Evolutionary conservation across 2,797 vertebrate species (phyloP).

Genomic region (Rhadinocentrus ornatus): DNA sequence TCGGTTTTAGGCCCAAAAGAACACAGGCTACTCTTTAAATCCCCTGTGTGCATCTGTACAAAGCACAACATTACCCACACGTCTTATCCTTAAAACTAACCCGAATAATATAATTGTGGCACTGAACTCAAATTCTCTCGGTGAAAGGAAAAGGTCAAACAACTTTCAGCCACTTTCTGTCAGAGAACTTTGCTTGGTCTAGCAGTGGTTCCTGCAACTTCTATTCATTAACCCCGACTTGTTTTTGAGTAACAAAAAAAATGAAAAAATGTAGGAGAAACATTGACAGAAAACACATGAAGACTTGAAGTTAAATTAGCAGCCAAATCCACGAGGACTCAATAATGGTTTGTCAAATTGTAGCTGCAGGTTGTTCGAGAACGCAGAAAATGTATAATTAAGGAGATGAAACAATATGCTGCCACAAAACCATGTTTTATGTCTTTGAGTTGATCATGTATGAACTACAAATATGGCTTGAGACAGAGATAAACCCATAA

Average conservation of each 20-base stretch:
- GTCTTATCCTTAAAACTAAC: slow-evolving; percentile 1
- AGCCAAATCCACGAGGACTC: no score
- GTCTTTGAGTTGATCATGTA: no score
- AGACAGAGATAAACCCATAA: no score
- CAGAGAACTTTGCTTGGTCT: slow-evolving; percentile 10
- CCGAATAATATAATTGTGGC: background rate
- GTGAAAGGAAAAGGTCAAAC: slow-evolving; percentile 2
- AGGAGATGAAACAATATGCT: no score
- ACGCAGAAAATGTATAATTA: no score
- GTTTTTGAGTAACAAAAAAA: background rate
- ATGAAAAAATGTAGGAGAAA: no score
- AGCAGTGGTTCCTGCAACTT: background rate
- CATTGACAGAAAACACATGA: no score
- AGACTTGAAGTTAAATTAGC: no score
- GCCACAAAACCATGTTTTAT: no score
- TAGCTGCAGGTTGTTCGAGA: no score
- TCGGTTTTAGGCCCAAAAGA: background rate
- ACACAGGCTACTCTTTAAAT: background rate
- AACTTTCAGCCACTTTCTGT: slow-evolving; percentile 2
- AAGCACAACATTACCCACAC: background rate
- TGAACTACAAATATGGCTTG: no score
- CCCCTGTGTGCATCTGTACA: background rate
- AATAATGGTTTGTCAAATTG: no score
- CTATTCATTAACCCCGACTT: slow-evolving; percentile 2
- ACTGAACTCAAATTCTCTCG: background rate